Percentiles rank a stretch among this genome's conserved stretches.
phyloP scores from a whole-genome alignment of 2,797 vertebrate genomes.

The Chrosomus eos region DNA sequence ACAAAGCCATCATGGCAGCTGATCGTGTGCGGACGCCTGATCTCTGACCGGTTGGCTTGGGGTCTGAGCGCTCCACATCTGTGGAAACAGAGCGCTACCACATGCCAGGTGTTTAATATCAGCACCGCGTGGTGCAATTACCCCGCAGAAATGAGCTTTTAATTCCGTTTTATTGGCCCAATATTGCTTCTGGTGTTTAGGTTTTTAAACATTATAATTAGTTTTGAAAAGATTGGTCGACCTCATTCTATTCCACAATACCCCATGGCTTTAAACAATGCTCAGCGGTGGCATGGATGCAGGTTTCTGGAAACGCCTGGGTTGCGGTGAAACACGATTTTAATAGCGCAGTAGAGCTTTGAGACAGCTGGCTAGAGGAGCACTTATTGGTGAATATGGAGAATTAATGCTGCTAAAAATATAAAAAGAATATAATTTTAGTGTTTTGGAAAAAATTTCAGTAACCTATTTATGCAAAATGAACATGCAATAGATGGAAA shows the following conservation, averaged over 20 bases:
- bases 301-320: constrained; percentile 49
- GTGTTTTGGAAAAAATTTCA: constrained; percentile 36
- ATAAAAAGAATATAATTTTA: constrained; percentile 28
- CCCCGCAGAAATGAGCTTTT: constrained; percentile 64
- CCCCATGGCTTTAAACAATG: constrained; percentile 62
- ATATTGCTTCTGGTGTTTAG: constrained; percentile 64
- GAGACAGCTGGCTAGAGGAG: constrained; percentile 44
- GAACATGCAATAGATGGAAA: constrained; percentile 13
- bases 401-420: constrained; percentile 45
- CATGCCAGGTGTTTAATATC: constrained; percentile 63
- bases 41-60: constrained; percentile 46
- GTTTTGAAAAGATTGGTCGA: constrained; percentile 65
- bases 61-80: constrained; percentile 44
- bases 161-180: constrained; percentile 63
- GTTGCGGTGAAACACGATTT: constrained; percentile 35
- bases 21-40: constrained; percentile 42
- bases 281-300: constrained; percentile 41
- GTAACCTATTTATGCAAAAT: constrained; percentile 35
- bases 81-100: constrained; percentile 41
- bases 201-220: constrained; percentile 63
- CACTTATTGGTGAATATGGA: constrained; percentile 39
- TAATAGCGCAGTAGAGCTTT: constrained; percentile 53
- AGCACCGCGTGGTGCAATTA: constrained; percentile 56
- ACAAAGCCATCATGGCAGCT: constrained; percentile 58
- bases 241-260: constrained; percentile 63